Base-by-base conservation (phyloP, 2,888 invertebrate genomes). In the Dryocosmus kuriphilus region DNA sequence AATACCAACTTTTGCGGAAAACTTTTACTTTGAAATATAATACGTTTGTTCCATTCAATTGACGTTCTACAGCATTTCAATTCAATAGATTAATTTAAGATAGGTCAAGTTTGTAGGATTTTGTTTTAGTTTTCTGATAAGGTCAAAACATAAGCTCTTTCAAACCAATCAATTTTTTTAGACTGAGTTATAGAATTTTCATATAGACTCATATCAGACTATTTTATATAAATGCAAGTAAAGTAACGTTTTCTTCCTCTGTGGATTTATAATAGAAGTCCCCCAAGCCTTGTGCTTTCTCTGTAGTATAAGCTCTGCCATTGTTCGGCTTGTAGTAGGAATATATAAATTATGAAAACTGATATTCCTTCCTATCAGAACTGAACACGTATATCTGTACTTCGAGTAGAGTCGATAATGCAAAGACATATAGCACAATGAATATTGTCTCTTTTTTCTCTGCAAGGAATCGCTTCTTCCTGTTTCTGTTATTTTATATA, bases 301-400 rank as follows among this genome's bases (percentile, higher is more conserved):
- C n/a, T n/a, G 46, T 32, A 32, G 22, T 32, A 55, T 51, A 51
- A 51, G 27, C 30, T 51, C 22, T n/a, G 51, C 11, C 51, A 71
- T 71, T 71, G 71, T 71, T 71, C 51, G 71, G n/a, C 14, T 71
- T 32, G 6, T 55, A 32, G 51, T 32, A 71, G 71, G 32, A 71
- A 71, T 71, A 71, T 71, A 71, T 71, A 71, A 71, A 71, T 71
- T 51, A 71, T 71, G n/a, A 71, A 71, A 71, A 71, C 32, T 71
- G 46, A 71, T 71, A 71, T 55, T 71, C 51, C 71, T 51, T 51
- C 24, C 30, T 32, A 71, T 51, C n/a, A 51, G 51, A 71, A 71
- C 51, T 51, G 71, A 30, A 51, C 27, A 51, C 67, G 41, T 38
- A 22, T 32, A 32, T 19, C 19, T 41, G 46, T 71, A 32, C 32